phyloP scores from a whole-genome alignment of 2,888 invertebrate genomes.

The Tetanocera ferruginea region DNA sequence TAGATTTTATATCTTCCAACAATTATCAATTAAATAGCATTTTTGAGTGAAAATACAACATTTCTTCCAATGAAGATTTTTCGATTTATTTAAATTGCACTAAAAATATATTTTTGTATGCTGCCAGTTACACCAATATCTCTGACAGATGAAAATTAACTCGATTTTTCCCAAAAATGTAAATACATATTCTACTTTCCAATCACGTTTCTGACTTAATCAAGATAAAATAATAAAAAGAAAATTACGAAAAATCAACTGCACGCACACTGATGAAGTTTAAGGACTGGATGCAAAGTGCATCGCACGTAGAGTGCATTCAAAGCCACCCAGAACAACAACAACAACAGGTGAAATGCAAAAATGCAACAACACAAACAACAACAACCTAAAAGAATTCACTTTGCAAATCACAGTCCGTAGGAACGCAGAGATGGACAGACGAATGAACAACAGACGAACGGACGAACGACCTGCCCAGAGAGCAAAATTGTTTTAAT shows the following conservation, averaged over 20 bases:
- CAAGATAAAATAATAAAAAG: constrained; percentile 45
- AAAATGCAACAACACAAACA: constrained; percentile 13
- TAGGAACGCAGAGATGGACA: constrained; percentile 14
- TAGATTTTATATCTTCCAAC: no score
- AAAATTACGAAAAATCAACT: constrained; percentile 41
- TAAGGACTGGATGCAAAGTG: not conserved
- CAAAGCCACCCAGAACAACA: not conserved
- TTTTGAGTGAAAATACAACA: no score
- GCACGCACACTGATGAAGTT: constrained; percentile 29
- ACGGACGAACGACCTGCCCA: constrained; percentile 39
- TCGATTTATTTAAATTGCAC: no score
- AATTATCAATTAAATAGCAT: no score
- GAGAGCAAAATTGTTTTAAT: constrained; percentile 53
- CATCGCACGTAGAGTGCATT: not conserved
- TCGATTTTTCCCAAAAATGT: constrained; percentile 18
- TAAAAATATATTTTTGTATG: no score
- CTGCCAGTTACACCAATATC: no score
- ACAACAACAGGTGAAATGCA: constrained; percentile 12
- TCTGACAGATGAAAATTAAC: not conserved
- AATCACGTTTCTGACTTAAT: constrained; percentile 61
- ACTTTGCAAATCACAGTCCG: constrained; percentile 24
- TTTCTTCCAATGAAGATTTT: no score
- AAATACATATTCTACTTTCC: constrained; percentile 49
- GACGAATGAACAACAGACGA: not conserved
- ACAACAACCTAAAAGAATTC: constrained; percentile 13